Conservation (phyloP, 2,113 vertebrate species). For the Narcine bancroftii region DNA sequence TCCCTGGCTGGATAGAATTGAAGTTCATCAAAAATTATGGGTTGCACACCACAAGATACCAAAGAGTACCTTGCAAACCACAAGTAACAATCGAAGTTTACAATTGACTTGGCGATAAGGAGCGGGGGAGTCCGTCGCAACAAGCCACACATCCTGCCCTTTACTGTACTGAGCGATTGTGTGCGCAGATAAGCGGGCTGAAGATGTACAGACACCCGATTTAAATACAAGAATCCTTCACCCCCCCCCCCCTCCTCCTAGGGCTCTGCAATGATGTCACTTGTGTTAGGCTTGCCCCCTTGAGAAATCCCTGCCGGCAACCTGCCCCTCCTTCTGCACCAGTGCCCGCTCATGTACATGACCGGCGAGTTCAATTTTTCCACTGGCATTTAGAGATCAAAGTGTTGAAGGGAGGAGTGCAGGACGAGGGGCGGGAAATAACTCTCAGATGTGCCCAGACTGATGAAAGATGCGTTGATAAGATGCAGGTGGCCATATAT, state of each 20-base stretch:
- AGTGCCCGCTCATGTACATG: too few relatives aligned
- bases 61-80: neutral
- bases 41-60: neutral
- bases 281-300: neutral
- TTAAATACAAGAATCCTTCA: neutral
- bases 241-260: neutral
- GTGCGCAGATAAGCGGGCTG: neutral
- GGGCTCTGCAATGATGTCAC: neutral
- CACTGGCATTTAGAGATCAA: slow-evolving; percentile 23
- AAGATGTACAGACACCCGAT: neutral
- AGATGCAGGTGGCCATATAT: slow-evolving; percentile 28
- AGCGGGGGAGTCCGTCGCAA: neutral
- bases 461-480: neutral
- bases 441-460: neutral
- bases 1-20: too few relatives aligned
- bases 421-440: neutral
- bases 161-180: slow-evolving; percentile 5
- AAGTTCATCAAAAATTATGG: too few relatives aligned
- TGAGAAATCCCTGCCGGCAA: slow-evolving; percentile 31
- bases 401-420: neutral
- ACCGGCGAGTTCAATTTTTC: slow-evolving; percentile 8
- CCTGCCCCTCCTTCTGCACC: too few relatives aligned
- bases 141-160: slow-evolving; percentile 14
- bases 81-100: neutral
- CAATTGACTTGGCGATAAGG: neutral